These are phyloP conservation scores for Onychomys leucogaster DNA, from an alignment of 2,797 vertebrate species.

Conservation along the genomic window DNA sequence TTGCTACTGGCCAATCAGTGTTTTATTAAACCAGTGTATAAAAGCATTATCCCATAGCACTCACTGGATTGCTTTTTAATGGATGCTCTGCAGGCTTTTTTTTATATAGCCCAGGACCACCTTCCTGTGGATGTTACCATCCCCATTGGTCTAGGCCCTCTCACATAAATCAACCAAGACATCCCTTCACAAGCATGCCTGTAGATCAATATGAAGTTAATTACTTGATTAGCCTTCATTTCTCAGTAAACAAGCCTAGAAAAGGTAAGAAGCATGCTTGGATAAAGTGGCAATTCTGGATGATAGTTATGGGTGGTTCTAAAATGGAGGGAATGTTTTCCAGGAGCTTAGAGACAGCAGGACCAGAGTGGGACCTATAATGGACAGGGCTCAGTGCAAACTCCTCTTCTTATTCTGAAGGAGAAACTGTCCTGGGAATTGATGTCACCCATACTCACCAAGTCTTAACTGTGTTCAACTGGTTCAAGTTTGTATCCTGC, in stretches of 20 bases:
- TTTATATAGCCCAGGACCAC: too few relatives aligned
- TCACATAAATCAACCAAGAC: too few relatives aligned
- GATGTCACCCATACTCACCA: not conserved
- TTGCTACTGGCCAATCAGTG: too few relatives aligned
- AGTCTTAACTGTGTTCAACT: not conserved
- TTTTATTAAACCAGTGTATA: too few relatives aligned
- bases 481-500: not conserved
- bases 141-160: too few relatives aligned
- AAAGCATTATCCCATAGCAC: too few relatives aligned
- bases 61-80: too few relatives aligned
- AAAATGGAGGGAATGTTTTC: rapidly evolving
- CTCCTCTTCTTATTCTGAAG: not conserved
- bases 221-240: not conserved
- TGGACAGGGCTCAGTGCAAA: too few relatives aligned
- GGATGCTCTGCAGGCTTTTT: too few relatives aligned
- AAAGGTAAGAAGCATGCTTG: not conserved
- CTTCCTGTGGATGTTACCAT: too few relatives aligned
- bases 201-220: not conserved
- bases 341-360: not conserved
- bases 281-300: not conserved
- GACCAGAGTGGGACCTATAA: not conserved
- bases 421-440: not conserved
- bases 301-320: not conserved
- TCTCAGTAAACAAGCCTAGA: not conserved
- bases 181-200: too few relatives aligned